Evolutionary conservation across 2,888 invertebrate genomes (phyloP).

Genomic region (Drosophila prolongata): DNA sequence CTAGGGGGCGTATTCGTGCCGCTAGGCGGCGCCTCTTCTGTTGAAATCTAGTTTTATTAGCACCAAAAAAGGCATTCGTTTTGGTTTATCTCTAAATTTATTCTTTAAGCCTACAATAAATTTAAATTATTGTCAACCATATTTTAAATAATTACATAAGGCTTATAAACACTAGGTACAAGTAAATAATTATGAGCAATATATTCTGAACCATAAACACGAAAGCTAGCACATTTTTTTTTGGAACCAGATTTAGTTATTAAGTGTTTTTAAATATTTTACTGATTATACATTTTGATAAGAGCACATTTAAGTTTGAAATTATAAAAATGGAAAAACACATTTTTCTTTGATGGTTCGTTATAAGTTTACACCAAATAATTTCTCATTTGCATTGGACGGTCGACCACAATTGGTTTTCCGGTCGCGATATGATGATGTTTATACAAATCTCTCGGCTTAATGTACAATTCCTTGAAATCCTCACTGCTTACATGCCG

Average conservation of each 20-base stretch:
- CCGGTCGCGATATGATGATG: slow-evolving; percentile 82
- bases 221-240: too few species aligned
- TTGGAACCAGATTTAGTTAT: too few species aligned
- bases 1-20: too few species aligned
- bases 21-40: too few species aligned
- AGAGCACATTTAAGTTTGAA: too few species aligned
- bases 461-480: slow-evolving; percentile 81
- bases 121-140: not conserved
- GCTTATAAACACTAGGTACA: not conserved
- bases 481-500: slow-evolving; percentile 72
- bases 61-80: too few species aligned
- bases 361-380: slow-evolving; percentile 63
- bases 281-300: too few species aligned
- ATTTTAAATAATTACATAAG: not conserved
- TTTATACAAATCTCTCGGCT: slow-evolving; percentile 82
- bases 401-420: slow-evolving; percentile 80
- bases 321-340: too few species aligned
- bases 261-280: too few species aligned
- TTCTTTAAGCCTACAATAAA: too few species aligned
- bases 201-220: not conserved
- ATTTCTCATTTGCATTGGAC: slow-evolving; percentile 78
- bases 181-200: not conserved
- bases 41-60: too few species aligned
- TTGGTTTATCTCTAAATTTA: not conserved
- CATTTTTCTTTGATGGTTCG: too few species aligned